These are phyloP conservation scores for Molossus alvarezi DNA, from an alignment of 2,797 vertebrate genomes.

Conservation along the genomic window DNA sequence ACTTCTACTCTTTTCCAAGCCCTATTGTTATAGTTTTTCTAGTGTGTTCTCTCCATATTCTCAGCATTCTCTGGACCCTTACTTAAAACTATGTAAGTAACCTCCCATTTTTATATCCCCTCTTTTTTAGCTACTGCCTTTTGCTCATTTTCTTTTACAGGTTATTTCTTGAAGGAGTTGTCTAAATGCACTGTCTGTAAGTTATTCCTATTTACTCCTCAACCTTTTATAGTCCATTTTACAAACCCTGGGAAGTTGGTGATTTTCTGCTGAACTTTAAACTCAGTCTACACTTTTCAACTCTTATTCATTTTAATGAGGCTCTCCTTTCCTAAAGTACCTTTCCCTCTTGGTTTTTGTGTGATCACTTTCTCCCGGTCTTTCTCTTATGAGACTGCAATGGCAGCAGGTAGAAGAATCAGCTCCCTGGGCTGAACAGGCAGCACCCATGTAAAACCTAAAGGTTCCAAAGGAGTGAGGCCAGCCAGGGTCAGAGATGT, in stretches of 20 bases:
- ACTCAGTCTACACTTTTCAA: neutral
- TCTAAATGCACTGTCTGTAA: neutral
- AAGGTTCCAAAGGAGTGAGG: neutral
- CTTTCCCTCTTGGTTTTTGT: neutral
- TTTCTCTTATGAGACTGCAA: neutral
- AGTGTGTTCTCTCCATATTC: neutral
- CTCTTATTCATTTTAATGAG: neutral
- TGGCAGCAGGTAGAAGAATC: accelerated
- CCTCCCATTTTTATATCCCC: neutral
- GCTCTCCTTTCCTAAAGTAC: neutral
- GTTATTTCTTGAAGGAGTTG: neutral
- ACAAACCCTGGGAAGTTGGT: neutral
- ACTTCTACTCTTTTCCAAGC: neutral
- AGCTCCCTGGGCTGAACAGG: neutral
- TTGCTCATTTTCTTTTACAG: neutral
- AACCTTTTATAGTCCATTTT: neutral
- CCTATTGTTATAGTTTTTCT: neutral
- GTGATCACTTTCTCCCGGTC: neutral
- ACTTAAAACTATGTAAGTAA: neutral
- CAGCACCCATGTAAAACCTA: neutral
- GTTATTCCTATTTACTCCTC: neutral
- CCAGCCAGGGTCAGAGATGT: neutral
- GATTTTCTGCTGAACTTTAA: neutral
- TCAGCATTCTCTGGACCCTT: constrained; percentile 6
- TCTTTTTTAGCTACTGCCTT: neutral